A percentile compares a stretch with the other conserved stretches of the same genome.
phyloP scores from a whole-genome alignment of 1,140 invertebrate species.

The Drosophila watanabei region DNA sequence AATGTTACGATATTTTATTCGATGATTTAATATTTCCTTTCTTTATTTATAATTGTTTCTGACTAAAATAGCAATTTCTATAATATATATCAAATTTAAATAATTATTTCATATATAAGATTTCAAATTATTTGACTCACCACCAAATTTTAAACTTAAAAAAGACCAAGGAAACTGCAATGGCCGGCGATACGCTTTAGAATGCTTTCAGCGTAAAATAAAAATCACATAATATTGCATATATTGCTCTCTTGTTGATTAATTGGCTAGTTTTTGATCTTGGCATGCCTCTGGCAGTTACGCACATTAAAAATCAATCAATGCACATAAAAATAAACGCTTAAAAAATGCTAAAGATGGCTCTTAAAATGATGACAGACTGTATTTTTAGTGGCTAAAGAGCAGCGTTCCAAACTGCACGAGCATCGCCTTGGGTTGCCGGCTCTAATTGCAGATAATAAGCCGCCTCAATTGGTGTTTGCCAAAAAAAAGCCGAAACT shows the following conservation, averaged over 20 bases:
- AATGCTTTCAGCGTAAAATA: conserved; percentile 21
- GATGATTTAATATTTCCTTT: background rate
- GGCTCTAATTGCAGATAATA: conserved; percentile 75
- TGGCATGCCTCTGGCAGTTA: conserved; percentile 41
- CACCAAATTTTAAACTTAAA: background rate
- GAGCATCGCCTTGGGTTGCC: conserved; percentile 63
- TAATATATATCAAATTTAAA: background rate
- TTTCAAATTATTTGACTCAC: background rate
- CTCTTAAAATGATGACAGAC: conserved; percentile 54
- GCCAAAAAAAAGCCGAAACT: conserved; percentile 36
- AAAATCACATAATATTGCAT: background rate
- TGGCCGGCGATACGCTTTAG: conserved; percentile 57
- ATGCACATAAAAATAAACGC: conserved; percentile 30
- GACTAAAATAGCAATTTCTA: background rate
- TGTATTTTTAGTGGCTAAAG: conserved; percentile 53
- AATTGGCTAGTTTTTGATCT: conserved; percentile 38
- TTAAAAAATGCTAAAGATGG: conserved; percentile 33
- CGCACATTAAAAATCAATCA: conserved; percentile 77
- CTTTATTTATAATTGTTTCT: background rate
- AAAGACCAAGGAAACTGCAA: conserved; percentile 2
- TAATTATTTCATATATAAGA: background rate
- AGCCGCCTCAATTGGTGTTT: conserved; percentile 67
- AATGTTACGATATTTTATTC: background rate
- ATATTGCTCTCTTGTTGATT: conserved; percentile 26
- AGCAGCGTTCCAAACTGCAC: conserved; percentile 38